Evolutionary conservation across 2,888 invertebrate genomes (phyloP), one percentile per base, ranked within the genome.

Genomic region (Volucella bombylans): DNA sequence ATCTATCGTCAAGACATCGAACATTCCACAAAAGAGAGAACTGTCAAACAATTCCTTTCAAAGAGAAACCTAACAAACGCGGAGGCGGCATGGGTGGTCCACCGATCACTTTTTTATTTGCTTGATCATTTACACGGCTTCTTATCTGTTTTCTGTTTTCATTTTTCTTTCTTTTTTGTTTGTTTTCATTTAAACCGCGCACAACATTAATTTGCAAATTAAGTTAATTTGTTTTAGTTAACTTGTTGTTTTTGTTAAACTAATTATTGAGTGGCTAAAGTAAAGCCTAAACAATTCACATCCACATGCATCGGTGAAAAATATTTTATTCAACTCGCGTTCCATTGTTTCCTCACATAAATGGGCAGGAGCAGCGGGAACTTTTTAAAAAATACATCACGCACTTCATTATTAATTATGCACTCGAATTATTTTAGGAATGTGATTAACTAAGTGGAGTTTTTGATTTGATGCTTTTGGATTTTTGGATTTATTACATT

Each of bases 31-130:
- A 65, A 65, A 77, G 62, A 67, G 57, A 57, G 10, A 73, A 10
- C 73, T 82, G 79, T 79, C 82, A 82, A 71, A 76, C 2, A 31
- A 38, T 4, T n/a, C 45, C 64, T 65, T 61, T 71, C 43, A 47
- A 78, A 68, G 52, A 57, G 52, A 68, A 61, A 62, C 45, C 18
- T 8, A 55, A 65, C 52, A 82, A 39, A 55, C 64, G 45, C 45
- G 23, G 11, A 45, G 57, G 64, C 83, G 69, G 83, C 80, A 80
- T 83, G 83, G 83, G 83, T 83, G 83, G 83, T 83, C 79, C 55
- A 41, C 61, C 43, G 47, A 68, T 79, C 68, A 59, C 23, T 72
- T 39, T 67, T 72, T 61, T 72, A 62, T 67, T 82, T 82, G 67
- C 78, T 82, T 78, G 77, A 74, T 73, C 47, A 61, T 54, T 79